Evolutionary conservation across 2,797 vertebrate species (phyloP), one percentile per base, ranked within the genome.

Genomic region (Muraenolepis orangiensis): DNA sequence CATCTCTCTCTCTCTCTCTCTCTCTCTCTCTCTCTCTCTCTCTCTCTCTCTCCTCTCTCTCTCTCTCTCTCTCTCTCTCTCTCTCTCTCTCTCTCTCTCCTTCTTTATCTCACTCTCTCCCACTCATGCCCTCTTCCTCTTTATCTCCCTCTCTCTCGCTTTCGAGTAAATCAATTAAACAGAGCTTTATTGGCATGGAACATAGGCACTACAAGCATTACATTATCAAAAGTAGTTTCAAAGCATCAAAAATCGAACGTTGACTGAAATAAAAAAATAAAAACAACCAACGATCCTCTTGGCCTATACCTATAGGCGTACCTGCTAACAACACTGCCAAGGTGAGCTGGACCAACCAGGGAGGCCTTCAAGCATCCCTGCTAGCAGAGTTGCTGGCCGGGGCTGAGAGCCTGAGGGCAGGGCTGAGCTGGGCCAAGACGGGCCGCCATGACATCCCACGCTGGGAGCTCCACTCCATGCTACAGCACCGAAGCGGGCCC

Each of bases 401-500:
- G 34, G 72, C 66, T 29, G 85, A 89, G 36, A 79, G 81, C 74
- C 76, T 95, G 51, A 85, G 76, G 16, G 82, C 87, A 1, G 79
- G 90, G 66, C 74, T 95, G 68, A 84, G 70, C 23, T 78, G 87
- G 70, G 80, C 86, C 67, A 81, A 57, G 26, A 79, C 73, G 10
- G 82, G 77, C 0, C 74, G 23, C 23, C 8, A 57, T 26, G 26
- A 36, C 2, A 7, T 66, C 32, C 66, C 70, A 0, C 75, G 76
- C n/a, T 88, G 79, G 86, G 88, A 91, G 18, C 80, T 93, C 0
- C 70, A 64, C 2, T 79, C 82, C 31, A 91, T 81, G 46, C 57
- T 95, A 32, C 88, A 88, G 73, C 93, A 95, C 84, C 90, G 90
- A 40, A 67, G 91, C 46, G 75, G 86, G 30, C 76, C 87, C 34